A percentile compares a stretch with the other conserved stretches of the same genome.
Conservation (phyloP, 2,888 invertebrate species). For the Tenthredo scrophulariae region DNA sequence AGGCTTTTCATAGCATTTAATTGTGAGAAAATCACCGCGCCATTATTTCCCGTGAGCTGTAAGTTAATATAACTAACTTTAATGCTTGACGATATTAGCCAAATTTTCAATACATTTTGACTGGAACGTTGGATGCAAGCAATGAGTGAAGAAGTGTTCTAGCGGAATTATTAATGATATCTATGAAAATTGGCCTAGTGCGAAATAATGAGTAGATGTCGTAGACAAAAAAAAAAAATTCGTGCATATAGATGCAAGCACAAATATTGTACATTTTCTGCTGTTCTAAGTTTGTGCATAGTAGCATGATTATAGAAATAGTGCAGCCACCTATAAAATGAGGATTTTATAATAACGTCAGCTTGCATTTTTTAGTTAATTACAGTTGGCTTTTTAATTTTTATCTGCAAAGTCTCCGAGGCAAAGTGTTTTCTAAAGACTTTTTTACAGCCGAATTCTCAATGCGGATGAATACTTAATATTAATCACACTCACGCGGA, state of each 20-base stretch:
- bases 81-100: background rate
- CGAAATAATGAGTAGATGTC: background rate
- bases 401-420: background rate
- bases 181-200: background rate
- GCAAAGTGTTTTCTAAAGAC: slow-evolving; percentile 34
- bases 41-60: too few relatives aligned
- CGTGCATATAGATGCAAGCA: background rate
- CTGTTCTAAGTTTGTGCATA: background rate
- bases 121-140: background rate
- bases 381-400: slow-evolving; percentile 22
- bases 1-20: background rate
- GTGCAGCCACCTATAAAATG: background rate
- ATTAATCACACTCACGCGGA: slow-evolving; percentile 27
- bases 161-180: background rate
- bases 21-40: too few relatives aligned
- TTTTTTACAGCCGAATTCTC: slow-evolving; percentile 23
- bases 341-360: background rate
- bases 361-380: slow-evolving; percentile 9
- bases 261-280: background rate
- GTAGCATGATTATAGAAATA: background rate
- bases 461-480: slow-evolving; percentile 34
- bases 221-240: background rate
- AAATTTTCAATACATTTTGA: background rate
- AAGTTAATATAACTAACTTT: too few relatives aligned
- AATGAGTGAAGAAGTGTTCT: background rate